phyloP scores from a whole-genome alignment of 2,113 vertebrate genomes.

The Grallaria varia region DNA sequence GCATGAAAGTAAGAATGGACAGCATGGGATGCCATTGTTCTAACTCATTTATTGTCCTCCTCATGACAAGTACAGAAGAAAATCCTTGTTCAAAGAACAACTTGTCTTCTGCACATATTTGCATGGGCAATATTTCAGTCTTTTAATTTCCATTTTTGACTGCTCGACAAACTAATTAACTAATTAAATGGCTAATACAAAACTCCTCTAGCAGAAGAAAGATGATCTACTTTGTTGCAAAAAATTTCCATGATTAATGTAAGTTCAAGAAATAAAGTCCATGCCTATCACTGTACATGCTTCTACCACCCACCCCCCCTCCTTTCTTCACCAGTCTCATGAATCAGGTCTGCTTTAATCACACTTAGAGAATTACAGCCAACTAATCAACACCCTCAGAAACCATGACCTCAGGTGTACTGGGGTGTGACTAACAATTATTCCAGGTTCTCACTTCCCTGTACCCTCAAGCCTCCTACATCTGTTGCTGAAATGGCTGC shows the following conservation, averaged over 20 bases:
- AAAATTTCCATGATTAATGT: neutral
- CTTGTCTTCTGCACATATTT: neutral
- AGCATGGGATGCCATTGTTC: neutral
- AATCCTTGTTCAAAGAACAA: neutral
- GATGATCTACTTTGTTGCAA: neutral
- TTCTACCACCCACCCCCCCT: neutral
- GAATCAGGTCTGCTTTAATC: neutral
- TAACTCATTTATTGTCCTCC: neutral
- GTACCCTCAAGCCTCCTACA: neutral
- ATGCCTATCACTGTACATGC: fast-evolving
- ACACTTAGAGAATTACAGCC: neutral
- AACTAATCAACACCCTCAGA: neutral
- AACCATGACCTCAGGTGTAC: neutral
- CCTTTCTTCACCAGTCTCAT: neutral
- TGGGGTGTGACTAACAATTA: neutral
- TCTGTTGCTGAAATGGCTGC: neutral
- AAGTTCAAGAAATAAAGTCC: neutral
- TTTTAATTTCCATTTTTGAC: neutral
- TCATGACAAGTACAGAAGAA: neutral
- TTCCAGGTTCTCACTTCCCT: neutral
- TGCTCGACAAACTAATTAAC: neutral
- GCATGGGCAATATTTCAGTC: neutral
- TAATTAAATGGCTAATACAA: neutral
- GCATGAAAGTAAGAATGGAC: neutral
- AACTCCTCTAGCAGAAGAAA: neutral